Base-by-base conservation (phyloP, 2,113 vertebrate species). In the Trogon surrucura region DNA sequence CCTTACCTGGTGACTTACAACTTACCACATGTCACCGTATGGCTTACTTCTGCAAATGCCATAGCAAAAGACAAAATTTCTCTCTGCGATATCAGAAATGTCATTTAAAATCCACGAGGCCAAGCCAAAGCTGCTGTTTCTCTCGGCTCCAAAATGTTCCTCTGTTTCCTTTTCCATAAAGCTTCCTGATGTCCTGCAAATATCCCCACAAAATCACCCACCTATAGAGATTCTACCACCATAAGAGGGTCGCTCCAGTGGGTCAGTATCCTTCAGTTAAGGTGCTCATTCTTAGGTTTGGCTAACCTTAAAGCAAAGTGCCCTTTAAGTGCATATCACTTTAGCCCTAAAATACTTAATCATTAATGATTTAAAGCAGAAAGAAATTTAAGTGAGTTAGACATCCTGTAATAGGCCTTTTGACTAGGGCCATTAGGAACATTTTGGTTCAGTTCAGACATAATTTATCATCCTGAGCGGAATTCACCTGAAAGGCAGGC, bases 301-400 rank as follows among this genome's bases (percentile, higher is more conserved):
- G 50, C 64, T 95, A 97, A 97, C 94, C 92, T 98, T 96, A 97
- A 95, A 97, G 77, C 64, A 96, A 94, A 94, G 91, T 57, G 84
- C 77, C 95, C 95, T 96, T 89, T 67, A 95, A 95, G 88, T 84
- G 56, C 77, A 19, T 83, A 94, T 69, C 62, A 70, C 51, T 96
- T 91, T 50, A 94, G 91, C 83, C 62, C 19, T 97, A 95, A 97
- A 97, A 97, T 96, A 94, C 58, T 53, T 94, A 88, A 97, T 95
- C 94, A 96, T 96, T 95, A 97, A 91, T 47, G 44, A 96, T 97
- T 96, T 97, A 97, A 97, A 95, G 88, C 83, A 96, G 95, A 98
- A 97, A 97, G 95, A 87, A 97, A 97, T 95, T 95, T 97, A 97
- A 98, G 96, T 94, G 97, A 97, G 96, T 97, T 97, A 96, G 97